A percentile compares a stretch with the other conserved stretches of the same genome.
These are phyloP conservation scores for Polyploca ridens DNA, from an alignment of 2,888 invertebrate species.

Conservation along the genomic window DNA sequence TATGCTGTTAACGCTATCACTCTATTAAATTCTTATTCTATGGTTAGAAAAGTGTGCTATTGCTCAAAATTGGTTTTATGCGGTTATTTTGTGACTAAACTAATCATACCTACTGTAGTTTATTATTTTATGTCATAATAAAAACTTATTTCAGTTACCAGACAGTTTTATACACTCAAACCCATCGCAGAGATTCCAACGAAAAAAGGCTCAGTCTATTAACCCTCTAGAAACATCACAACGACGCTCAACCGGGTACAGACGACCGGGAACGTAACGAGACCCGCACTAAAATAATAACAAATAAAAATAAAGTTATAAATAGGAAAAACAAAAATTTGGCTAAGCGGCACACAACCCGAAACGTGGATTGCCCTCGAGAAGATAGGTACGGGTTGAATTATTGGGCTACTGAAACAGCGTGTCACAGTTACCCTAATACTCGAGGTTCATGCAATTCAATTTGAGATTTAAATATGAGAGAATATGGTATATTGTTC, in stretches of 20 bases:
- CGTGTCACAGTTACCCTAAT: slow-evolving; percentile 20
- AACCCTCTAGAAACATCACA: slow-evolving; percentile 32
- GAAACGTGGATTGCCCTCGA: slow-evolving; percentile 79
- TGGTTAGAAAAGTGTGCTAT: too few relatives aligned
- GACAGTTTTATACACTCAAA: not conserved
- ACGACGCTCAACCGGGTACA: slow-evolving; percentile 42
- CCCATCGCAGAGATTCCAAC: not conserved
- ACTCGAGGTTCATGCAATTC: too few relatives aligned
- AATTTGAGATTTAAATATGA: too few relatives aligned
- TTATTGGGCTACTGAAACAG: slow-evolving; percentile 49
- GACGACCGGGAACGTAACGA: slow-evolving; percentile 50
- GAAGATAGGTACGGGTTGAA: slow-evolving; percentile 61
- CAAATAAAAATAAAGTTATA: slow-evolving; percentile 51
- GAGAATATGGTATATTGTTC: too few relatives aligned
- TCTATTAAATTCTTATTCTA: too few relatives aligned
- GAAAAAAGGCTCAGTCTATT: slow-evolving; percentile 38
- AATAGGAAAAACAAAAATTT: slow-evolving; percentile 59
- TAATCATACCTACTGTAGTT: too few relatives aligned
- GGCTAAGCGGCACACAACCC: slow-evolving; percentile 76
- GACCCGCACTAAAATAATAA: slow-evolving; percentile 70
- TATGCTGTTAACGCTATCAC: too few relatives aligned
- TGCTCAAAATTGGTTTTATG: too few relatives aligned
- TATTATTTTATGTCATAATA: too few relatives aligned
- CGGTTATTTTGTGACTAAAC: too few relatives aligned
- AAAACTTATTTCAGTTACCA: too few relatives aligned